These are phyloP conservation scores for Columba livia DNA, from an alignment of 2,113 vertebrate genomes.

Conservation along the genomic window DNA sequence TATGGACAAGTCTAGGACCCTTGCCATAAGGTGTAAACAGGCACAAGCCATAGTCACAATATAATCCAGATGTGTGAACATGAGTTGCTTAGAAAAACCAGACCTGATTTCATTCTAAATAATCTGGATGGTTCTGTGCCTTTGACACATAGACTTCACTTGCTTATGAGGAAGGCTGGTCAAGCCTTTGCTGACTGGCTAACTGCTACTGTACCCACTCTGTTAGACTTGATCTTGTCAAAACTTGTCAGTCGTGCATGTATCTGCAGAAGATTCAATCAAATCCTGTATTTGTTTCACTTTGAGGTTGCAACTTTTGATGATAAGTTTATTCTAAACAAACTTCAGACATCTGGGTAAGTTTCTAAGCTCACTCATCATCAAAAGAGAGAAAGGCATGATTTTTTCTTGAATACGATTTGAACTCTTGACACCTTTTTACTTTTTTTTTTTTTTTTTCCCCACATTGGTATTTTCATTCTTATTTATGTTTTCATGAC, in stretches of 20 bases:
- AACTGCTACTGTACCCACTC: neutral
- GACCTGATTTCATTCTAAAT: neutral
- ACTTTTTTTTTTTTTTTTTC: neutral
- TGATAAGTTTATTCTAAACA: neutral
- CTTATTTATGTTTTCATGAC: neutral
- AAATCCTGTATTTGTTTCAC: neutral
- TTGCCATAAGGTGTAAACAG: neutral
- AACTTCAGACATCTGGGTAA: neutral
- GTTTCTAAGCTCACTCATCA: neutral
- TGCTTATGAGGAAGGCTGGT: neutral
- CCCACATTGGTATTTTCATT: neutral
- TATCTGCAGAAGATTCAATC: neutral
- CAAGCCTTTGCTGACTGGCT: neutral
- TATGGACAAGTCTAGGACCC: neutral
- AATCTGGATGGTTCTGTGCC: neutral
- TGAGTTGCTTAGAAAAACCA: neutral
- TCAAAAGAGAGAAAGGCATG: neutral
- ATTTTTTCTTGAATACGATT: neutral
- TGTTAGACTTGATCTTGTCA: neutral
- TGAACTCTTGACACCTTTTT: neutral
- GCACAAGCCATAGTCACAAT: neutral
- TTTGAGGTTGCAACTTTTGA: neutral
- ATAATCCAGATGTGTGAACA: neutral
- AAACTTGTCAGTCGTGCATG: accelerated
- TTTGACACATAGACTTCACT: neutral